Evolutionary conservation across 2,113 vertebrate genomes (phyloP), one percentile per base, ranked within the genome.

Genomic region (Takifugu flavidus): DNA sequence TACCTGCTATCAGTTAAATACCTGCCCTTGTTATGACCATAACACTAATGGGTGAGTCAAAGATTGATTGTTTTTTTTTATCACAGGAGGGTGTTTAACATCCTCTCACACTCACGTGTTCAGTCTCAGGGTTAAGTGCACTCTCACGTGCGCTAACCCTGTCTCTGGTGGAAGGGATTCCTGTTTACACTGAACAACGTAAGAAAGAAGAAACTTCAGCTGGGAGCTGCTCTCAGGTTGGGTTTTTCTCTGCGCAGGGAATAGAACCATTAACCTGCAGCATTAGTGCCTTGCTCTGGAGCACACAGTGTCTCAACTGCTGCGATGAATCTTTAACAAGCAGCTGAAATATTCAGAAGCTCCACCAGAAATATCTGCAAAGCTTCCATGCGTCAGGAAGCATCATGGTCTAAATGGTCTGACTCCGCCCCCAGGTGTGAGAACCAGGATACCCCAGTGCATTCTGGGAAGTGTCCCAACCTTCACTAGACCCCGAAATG

Each of bases 281-380:
- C 1, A 8, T 39, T 15, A 25, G 29, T 58, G 70, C 71, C 64
- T 67, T 68, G 65, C 71, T 62, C 53, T 28, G 2, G 47, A 51
- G 65, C 45, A 8, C 56, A 2, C 28, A 27, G 49, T 39, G 42
- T 31, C 61, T 52, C 13, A 45, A 28, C 49, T 50, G 46, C 49
- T 13, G 25, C 13, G 44, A 67, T 77, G n/a, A 68, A 77, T 49
- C 31, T 65, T 72, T 68, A 13, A 77, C n/a, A 10, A 49, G 54
- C 52, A 25, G 59, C 56, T 73, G 56, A 77, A 77, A 77, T 65
- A 77, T 77, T 77, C 60, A 77, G 58, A 4, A 44, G 52, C 13
- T 25, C 50, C 20, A 64, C 65, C 61, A 58, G 26, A 77, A 77
- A 77, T 64, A 72, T 69, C 70, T 62, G 46, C 46, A 43, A 39